Base-by-base conservation (phyloP, 23 tunicate genomes). In the Clavelina lepadiformis region DNA sequence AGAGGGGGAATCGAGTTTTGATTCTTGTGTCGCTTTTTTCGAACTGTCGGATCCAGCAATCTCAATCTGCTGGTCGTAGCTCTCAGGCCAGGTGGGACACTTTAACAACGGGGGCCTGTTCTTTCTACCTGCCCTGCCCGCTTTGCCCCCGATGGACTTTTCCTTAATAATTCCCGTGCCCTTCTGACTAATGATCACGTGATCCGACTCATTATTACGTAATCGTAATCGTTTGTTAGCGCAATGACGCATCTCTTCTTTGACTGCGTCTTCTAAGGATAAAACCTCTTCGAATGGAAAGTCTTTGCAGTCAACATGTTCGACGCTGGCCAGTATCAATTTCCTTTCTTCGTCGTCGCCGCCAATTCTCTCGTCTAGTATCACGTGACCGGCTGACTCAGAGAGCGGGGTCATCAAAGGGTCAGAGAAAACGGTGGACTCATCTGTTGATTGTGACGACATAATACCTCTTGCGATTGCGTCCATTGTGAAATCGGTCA, bases 251-350 rank as follows among this genome's bases (percentile, higher is more conserved):
- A 59, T 58, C 59, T 46, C 46, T 72, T 44, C 68, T 31, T 62
- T 35, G 5, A 68, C 69, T 45, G 84, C 38, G 56, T 58, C 69
- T 29, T 78, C 69, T 31, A 78, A 52, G 57, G 84, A 78, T 19
- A 78, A 33, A 46, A 78, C 75, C 29, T 56, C 84, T 1, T 78
- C 84, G 61, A 78, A 78, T 67, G 84, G 69, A 68, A 78, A 78
- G 47, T 68, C 75, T 27, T 58, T 69, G 35, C 84, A 67, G 35
- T 78, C 56, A n/a, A n/a, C n/a, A 32, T 68, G 60, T 68, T 68
- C 32, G 23, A 45, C 68, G 38, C 64, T 61, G 50, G 41, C 41
- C 25, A 46, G 81, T 34, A 51, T 35, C 4, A 49, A 49, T 41
- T 33, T 49, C 29, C 63, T 41, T 37, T 73, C 63, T 46, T 73